Evolutionary conservation across 1,140 invertebrate species (phyloP).

Genomic region (Pseudomyrmex cubaensis): DNA sequence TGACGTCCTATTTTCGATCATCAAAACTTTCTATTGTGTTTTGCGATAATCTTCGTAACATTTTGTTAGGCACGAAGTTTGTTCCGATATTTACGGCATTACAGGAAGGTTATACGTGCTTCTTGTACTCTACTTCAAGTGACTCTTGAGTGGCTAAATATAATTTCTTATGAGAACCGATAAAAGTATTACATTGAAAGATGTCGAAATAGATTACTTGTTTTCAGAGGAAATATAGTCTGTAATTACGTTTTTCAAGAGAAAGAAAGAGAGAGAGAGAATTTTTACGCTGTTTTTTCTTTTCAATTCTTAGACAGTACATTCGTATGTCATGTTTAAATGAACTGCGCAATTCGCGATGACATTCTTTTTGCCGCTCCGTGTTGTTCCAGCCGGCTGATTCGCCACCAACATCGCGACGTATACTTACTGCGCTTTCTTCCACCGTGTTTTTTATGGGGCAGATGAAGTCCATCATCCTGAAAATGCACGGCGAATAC

Average conservation of each 20-base stretch:
- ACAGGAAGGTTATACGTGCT: conserved; percentile 7
- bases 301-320: conserved; percentile 26
- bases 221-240: no score
- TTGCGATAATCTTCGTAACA: conserved; percentile 16
- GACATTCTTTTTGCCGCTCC: neutral
- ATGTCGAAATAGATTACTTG: no score
- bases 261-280: no score
- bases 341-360: neutral
- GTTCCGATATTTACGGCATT: conserved; percentile 5
- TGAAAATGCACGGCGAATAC: conserved; percentile 6
- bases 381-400: conserved; percentile 15
- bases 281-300: neutral
- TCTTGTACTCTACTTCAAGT: neutral
- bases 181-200: no score
- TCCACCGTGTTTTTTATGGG: neutral
- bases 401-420: neutral
- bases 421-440: neutral
- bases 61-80: conserved; percentile 1
- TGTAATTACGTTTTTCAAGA: no score
- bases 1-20: neutral
- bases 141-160: neutral
- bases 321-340: neutral
- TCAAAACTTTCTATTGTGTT: neutral
- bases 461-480: conserved; percentile 25
- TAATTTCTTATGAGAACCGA: neutral